Percentiles rank a stretch among this genome's conserved stretches.
Conservation (phyloP, 2,888 invertebrate species). For the Tinea trinotella region DNA sequence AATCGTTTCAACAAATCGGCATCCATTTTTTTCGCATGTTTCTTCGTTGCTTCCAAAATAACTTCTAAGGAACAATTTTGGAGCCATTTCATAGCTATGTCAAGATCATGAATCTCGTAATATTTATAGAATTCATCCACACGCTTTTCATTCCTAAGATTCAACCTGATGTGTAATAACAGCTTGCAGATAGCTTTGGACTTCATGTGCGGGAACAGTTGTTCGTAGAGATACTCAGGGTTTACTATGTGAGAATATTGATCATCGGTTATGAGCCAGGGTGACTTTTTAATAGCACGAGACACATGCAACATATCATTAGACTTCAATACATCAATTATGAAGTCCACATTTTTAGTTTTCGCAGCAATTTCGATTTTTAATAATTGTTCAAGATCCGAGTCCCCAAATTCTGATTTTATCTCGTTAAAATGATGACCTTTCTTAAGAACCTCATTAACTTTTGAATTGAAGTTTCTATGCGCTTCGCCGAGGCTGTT, state of each 20-base stretch:
- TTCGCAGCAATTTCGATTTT: slow-evolving; percentile 45
- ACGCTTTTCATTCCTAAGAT: slow-evolving; percentile 39
- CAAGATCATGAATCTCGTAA: slow-evolving; percentile 29
- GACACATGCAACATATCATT: slow-evolving; percentile 47
- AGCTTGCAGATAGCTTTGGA: slow-evolving; percentile 42
- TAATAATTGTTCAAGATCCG: slow-evolving; percentile 39
- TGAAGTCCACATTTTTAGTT: slow-evolving; percentile 37
- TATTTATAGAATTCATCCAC: slow-evolving; percentile 45
- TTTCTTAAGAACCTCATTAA: slow-evolving; percentile 25
- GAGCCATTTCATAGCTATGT: slow-evolving; percentile 43
- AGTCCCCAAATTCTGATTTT: slow-evolving; percentile 21
- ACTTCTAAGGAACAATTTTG: slow-evolving; percentile 39
- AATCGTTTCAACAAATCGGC: slow-evolving; percentile 34
- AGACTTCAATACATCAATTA: slow-evolving; percentile 39
- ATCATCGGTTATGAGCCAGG: slow-evolving; percentile 45
- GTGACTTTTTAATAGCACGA: slow-evolving; percentile 40
- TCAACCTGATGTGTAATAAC: slow-evolving; percentile 38
- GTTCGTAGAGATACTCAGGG: slow-evolving; percentile 38
- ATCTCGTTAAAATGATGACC: neutral
- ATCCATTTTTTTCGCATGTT: slow-evolving; percentile 26
- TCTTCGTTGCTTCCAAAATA: slow-evolving; percentile 34
- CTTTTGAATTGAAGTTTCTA: slow-evolving; percentile 25
- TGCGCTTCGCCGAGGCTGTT: slow-evolving; percentile 33
- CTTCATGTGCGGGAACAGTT: slow-evolving; percentile 43
- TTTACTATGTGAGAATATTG: slow-evolving; percentile 46